Percentiles rank a stretch among this genome's conserved stretches.
phyloP scores from a whole-genome alignment of 35 echinoderm and acorn worm species.

The Ophioderma brevispina region DNA sequence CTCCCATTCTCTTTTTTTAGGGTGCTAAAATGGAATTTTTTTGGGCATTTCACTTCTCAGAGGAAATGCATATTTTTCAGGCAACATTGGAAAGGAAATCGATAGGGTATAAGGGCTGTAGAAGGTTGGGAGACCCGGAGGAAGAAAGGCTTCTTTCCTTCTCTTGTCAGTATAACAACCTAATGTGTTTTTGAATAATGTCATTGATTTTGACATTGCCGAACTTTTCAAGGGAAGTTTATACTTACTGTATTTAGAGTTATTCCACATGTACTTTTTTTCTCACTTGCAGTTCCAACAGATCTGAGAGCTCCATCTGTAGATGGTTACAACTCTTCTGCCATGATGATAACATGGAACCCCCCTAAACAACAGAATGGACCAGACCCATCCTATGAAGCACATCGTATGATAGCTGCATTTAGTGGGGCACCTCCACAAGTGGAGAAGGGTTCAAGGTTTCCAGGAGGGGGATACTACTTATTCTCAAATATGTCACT shows the following conservation, averaged over 20 bases:
- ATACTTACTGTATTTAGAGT: no score
- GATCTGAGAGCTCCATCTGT: constrained; percentile 69
- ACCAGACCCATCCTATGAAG: constrained; percentile 78
- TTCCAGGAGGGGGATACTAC: constrained; percentile 91
- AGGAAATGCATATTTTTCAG: no score
- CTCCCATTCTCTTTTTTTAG: no score
- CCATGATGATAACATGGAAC: constrained; percentile 74
- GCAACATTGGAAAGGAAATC: no score
- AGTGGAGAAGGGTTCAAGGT: constrained; percentile 88
- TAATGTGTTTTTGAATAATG: not conserved
- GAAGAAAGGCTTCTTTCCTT: no score
- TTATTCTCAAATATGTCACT: constrained; percentile 64
- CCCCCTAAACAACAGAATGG: constrained; percentile 85
- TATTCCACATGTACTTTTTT: constrained; percentile 15
- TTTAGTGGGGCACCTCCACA: constrained; percentile 65
- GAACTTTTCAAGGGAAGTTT: no score
- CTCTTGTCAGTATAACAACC: not conserved
- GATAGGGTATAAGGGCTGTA: no score
- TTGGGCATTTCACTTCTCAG: no score
- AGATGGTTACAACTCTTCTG: constrained; percentile 80
- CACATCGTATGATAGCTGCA: constrained; percentile 62
- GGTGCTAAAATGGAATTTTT: no score
- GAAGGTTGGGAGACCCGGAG: no score
- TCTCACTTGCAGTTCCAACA: constrained; percentile 57
- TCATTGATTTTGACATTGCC: not conserved